Percentiles rank a stretch among this genome's conserved stretches.
Conservation (phyloP, 2,888 invertebrate species). For the Pilophorus perplexus region DNA sequence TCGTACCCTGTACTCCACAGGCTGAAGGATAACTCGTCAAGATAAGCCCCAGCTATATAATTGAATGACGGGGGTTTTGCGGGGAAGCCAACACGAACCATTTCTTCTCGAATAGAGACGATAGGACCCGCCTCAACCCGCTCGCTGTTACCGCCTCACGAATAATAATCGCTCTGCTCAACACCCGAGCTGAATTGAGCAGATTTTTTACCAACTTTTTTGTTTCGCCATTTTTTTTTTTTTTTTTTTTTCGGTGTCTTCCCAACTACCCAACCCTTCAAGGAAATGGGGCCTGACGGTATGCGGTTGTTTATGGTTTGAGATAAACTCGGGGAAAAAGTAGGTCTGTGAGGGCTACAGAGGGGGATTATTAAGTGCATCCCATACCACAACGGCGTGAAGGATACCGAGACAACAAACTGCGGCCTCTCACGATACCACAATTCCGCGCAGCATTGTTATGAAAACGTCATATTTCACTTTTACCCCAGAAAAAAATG, state of each 20-base stretch:
- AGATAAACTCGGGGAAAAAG: too few relatives aligned
- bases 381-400: too few relatives aligned
- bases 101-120: constrained; percentile 7
- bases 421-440: too few relatives aligned
- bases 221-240: neutral
- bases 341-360: too few relatives aligned
- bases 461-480: too few relatives aligned
- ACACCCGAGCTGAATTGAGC: neutral
- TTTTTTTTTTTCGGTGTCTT: neutral
- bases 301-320: too few relatives aligned
- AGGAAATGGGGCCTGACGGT: too few relatives aligned
- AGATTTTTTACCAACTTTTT: neutral
- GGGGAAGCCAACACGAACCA: constrained; percentile 3
- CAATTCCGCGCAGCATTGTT: too few relatives aligned
- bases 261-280: too few relatives aligned
- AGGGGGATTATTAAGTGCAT: too few relatives aligned
- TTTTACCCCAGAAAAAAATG: too few relatives aligned
- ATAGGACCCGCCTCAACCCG: constrained; percentile 5
- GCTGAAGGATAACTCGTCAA: constrained; percentile 17
- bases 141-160: constrained; percentile 5
- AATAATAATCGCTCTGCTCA: neutral
- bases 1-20: neutral
- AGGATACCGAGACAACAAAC: too few relatives aligned
- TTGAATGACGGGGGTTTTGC: constrained; percentile 16
- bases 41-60: constrained; percentile 24